phyloP scores from a whole-genome alignment of 2,797 vertebrate genomes.

The Danio choprae region DNA sequence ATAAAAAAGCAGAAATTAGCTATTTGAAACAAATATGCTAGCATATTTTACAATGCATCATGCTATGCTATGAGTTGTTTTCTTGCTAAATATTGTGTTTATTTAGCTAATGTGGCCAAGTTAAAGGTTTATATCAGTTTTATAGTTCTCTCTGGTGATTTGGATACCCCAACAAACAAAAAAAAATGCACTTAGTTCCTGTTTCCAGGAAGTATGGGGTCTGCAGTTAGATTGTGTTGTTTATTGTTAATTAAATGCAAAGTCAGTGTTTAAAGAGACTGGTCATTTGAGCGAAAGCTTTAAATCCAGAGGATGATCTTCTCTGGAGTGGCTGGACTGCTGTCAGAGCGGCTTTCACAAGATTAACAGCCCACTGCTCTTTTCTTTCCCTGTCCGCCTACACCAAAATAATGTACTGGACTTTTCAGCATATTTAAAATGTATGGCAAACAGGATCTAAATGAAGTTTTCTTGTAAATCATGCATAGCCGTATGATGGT shows the following conservation, averaged over 20 bases:
- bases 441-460: not conserved
- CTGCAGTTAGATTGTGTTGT: not conserved
- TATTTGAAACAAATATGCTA: not conserved
- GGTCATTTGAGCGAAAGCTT: constrained; percentile 39
- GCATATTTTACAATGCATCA: not conserved
- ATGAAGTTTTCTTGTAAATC: not conserved
- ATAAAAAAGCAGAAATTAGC: not conserved
- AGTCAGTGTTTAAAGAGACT: constrained; percentile 56
- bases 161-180: not conserved
- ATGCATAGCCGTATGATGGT: no score
- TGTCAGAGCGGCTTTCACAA: constrained; percentile 74
- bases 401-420: not conserved
- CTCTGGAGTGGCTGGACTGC: constrained; percentile 56
- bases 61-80: not conserved
- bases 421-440: not conserved
- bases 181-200: not conserved
- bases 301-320: constrained; percentile 70
- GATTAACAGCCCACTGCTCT: constrained; percentile 79
- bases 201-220: not conserved
- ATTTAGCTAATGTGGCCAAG: not conserved
- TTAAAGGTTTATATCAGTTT: not conserved
- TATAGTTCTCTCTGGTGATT: not conserved
- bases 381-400: constrained; percentile 63
- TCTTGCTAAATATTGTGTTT: not conserved
- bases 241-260: not conserved